phyloP scores from a whole-genome alignment of 2,888 invertebrate species.

The Drosophila cyrtoloma region DNA sequence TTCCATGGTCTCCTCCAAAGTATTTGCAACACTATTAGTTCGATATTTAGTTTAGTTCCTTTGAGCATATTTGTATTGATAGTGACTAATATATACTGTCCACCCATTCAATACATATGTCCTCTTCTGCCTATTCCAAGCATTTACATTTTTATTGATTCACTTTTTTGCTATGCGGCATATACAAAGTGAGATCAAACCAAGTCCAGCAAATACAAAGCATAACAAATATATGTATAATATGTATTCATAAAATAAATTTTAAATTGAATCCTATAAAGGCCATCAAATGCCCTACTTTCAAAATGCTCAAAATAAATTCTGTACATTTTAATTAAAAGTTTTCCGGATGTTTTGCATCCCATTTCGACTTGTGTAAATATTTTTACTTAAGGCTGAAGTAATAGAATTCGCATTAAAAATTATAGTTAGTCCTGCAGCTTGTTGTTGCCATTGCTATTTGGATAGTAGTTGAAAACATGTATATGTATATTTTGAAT shows the following conservation, averaged over 20 bases:
- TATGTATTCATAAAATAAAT: neutral
- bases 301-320: neutral
- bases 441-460: neutral
- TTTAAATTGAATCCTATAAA: neutral
- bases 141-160: neutral
- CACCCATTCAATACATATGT: neutral
- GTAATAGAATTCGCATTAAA: neutral
- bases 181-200: neutral
- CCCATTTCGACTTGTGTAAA: neutral
- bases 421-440: neutral
- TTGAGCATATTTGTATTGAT: neutral
- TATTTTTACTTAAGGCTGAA: neutral
- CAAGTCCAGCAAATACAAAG: neutral
- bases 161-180: neutral
- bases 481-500: neutral
- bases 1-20: rapidly evolving
- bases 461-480: neutral
- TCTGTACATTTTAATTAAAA: neutral
- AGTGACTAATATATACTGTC: neutral
- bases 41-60: neutral
- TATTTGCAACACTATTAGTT: neutral
- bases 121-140: neutral
- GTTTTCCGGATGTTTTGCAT: neutral
- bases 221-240: neutral
- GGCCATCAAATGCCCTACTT: slow-evolving; percentile 7